Evolutionary conservation across 2,888 invertebrate genomes (phyloP), one percentile per base, ranked within the genome.

Genomic region (Andricus quercusramuli): DNA sequence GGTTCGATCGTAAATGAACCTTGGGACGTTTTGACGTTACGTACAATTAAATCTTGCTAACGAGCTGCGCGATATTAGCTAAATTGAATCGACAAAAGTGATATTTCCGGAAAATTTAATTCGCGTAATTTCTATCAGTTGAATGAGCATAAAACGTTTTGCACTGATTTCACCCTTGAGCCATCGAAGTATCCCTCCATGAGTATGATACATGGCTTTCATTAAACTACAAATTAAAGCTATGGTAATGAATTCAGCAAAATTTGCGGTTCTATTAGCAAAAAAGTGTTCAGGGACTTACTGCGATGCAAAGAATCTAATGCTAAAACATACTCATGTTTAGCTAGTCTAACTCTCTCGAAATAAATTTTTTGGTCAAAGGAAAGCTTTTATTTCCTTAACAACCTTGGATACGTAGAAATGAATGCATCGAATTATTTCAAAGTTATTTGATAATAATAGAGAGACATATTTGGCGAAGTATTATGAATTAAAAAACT

Each of bases 41-140:
- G 47, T 70, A 29, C 11, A 70, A 70, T 68, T 68, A 68, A 68
- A 68, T 70, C 20, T 70, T 29, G 70, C 51, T 51, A 51, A 51
- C 51, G 51, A 70, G 51, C 47, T 51, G 47, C 44, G 15, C 25
- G 22, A 47, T 51, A 17, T 70, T 70, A 51, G 9, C 51, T 51
- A 47, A 51, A 70, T 70, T 70, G 20, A 25, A 51, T 44, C 20
- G 9, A 51, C 51, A 51, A 70, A 51, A 51, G 25, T 47, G 29
- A 70, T 47, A 51, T n/a, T 70, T 29, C 25, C 9, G 8, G 20
- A 9, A 6, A 68, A 47, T 22, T 70, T 25, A 20, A 70, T 47
- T 25, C 29, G 25, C 15, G 20, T 47, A 70, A 29, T 68, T 44
- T 68, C 29, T 47, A 51, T 15, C 25, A 17, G 15, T 29, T 44